phyloP scores from a whole-genome alignment of 1,140 invertebrate species.

The Stratiolaelaps scimitus region DNA sequence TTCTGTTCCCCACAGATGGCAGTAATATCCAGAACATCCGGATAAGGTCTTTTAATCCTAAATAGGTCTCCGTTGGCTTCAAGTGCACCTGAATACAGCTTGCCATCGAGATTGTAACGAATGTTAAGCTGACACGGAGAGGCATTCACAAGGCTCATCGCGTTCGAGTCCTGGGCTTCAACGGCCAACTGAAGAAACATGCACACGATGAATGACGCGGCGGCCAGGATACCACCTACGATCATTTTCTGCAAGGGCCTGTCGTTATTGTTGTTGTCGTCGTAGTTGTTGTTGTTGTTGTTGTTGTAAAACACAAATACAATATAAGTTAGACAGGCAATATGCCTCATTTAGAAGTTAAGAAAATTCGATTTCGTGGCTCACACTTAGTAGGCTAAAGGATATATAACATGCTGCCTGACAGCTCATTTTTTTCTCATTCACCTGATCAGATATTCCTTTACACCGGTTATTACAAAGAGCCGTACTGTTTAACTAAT shows the following conservation, averaged over 20 bases:
- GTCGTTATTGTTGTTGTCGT: slow-evolving; percentile 34
- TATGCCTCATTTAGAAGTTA: too few species aligned
- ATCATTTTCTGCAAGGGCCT: slow-evolving; percentile 61
- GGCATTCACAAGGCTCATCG: slow-evolving; percentile 1
- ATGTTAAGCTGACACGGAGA: background rate
- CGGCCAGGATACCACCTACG: slow-evolving; percentile 67
- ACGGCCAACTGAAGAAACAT: slow-evolving; percentile 66
- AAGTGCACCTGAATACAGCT: background rate
- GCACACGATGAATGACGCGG: slow-evolving; percentile 70
- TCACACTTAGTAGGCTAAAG: too few species aligned
- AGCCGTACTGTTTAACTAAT: too few species aligned
- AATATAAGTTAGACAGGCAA: too few species aligned
- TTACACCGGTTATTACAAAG: too few species aligned
- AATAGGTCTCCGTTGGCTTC: background rate
- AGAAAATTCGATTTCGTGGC: too few species aligned
- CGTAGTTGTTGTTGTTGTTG: too few species aligned
- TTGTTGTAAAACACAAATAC: too few species aligned
- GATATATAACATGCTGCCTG: too few species aligned
- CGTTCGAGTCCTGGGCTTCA: slow-evolving; percentile 45
- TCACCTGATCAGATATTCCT: too few species aligned
- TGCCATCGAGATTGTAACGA: background rate
- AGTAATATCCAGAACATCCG: background rate
- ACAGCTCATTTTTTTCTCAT: too few species aligned
- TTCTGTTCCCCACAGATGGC: too few species aligned
- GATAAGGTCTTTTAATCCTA: background rate